phyloP scores from a whole-genome alignment of 2,113 vertebrate genomes.

The Psittacus erithacus region DNA sequence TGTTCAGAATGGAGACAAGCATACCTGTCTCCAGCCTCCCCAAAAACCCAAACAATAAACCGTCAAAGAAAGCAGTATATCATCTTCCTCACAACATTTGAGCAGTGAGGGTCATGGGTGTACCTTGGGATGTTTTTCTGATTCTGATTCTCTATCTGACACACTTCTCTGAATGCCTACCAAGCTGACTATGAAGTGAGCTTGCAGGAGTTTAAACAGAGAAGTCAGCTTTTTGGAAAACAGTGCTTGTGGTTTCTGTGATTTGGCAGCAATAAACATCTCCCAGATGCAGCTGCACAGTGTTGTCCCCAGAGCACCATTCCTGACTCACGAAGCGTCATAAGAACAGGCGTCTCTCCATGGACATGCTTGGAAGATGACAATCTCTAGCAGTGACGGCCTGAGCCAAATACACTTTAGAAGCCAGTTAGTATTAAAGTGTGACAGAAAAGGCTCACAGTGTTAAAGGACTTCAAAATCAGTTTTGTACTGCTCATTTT shows the following conservation, averaged over 20 bases:
- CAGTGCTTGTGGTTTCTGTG: not conserved
- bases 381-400: not conserved
- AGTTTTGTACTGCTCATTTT: not conserved
- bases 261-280: not conserved
- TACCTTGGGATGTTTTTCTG: not conserved
- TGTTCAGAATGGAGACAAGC: not conserved
- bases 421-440: not conserved
- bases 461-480: not conserved
- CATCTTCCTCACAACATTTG: not conserved
- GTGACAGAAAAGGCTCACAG: not conserved
- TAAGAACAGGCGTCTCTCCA: not conserved
- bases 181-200: not conserved
- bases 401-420: not conserved
- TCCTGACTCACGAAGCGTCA: not conserved
- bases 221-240: not conserved
- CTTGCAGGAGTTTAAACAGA: not conserved
- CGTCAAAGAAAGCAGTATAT: not conserved
- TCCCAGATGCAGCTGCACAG: not conserved
- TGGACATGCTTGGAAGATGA: not conserved
- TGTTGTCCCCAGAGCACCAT: not conserved
- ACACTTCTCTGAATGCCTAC: not conserved
- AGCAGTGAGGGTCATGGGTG: not conserved
- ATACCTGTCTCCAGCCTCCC: not conserved
- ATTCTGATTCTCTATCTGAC: not conserved
- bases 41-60: not conserved